These are phyloP conservation scores for Heptranchias perlo DNA, from an alignment of 2,113 vertebrate genomes.

Conservation along the genomic window DNA sequence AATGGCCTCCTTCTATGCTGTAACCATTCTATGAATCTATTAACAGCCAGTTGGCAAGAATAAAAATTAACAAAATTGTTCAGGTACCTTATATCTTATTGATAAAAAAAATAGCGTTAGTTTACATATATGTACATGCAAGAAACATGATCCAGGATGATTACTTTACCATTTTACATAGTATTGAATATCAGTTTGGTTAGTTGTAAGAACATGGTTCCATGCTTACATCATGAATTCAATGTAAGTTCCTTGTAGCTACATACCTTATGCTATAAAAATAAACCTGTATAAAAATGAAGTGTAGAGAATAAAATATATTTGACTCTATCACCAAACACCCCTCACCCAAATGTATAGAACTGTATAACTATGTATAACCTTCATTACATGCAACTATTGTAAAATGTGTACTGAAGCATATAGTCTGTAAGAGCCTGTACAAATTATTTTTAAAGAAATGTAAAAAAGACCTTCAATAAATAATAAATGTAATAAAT, in stretches of 20 bases:
- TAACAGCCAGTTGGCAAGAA: not conserved
- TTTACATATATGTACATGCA: not conserved
- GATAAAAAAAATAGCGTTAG: not conserved
- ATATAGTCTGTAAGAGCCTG: not conserved
- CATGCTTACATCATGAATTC: not conserved
- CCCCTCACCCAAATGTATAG: not conserved
- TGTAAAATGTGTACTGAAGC: not conserved
- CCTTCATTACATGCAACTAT: not conserved
- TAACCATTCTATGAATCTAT: no score
- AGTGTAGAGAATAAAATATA: not conserved
- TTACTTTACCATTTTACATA: not conserved
- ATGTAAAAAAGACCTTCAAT: not conserved
- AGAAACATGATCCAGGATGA: not conserved
- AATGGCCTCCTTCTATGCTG: no score
- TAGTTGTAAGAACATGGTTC: not conserved
- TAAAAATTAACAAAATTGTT: constrained; percentile 25
- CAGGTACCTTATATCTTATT: not conserved
- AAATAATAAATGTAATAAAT: not conserved
- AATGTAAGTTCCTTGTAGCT: not conserved
- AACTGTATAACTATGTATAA: not conserved
- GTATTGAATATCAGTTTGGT: not conserved
- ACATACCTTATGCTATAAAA: not conserved
- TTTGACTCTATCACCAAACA: not conserved
- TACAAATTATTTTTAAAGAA: not conserved
- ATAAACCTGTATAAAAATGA: not conserved